Conservation (phyloP, 2,113 vertebrate genomes). For the Microtus ochrogaster region DNA sequence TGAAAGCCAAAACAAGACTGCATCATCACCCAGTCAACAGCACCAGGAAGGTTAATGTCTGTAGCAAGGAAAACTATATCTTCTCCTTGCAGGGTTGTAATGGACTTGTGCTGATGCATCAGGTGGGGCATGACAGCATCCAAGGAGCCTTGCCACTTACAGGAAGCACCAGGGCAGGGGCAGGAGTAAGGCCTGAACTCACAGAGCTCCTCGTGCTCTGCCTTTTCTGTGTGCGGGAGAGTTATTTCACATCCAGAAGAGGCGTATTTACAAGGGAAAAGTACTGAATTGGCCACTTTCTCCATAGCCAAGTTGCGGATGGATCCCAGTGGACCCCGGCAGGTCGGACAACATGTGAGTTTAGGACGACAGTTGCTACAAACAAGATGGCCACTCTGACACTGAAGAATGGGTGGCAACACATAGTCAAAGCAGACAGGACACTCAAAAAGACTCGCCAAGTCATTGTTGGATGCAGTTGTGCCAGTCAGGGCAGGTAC, state of each 20-base stretch:
- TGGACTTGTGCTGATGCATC: slow-evolving; percentile 99
- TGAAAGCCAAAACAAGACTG: slow-evolving; percentile 99
- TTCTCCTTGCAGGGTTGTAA: slow-evolving; percentile 99
- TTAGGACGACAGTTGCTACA: slow-evolving; percentile 99
- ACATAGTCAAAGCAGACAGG: slow-evolving; percentile 99
- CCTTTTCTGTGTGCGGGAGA: slow-evolving; percentile 98
- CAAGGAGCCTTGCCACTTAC: slow-evolving; percentile 99
- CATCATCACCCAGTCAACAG: slow-evolving; percentile 99
- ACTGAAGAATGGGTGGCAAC: slow-evolving; percentile 98
- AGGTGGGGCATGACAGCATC: slow-evolving; percentile 99
- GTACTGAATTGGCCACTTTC: slow-evolving; percentile 99
- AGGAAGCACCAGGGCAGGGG: slow-evolving; percentile 97
- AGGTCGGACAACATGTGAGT: slow-evolving; percentile 98
- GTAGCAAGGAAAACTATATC: slow-evolving; percentile 99
- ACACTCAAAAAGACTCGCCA: slow-evolving; percentile 99
- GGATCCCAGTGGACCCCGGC: slow-evolving; percentile 97
- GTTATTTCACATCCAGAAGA: slow-evolving; percentile 99
- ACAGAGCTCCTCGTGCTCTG: slow-evolving; percentile 99
- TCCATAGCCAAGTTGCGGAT: slow-evolving; percentile 99
- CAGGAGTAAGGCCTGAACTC: slow-evolving; percentile 99
- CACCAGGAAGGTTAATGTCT: slow-evolving; percentile 99
- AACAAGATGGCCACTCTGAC: slow-evolving; percentile 98
- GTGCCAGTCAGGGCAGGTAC: slow-evolving; percentile 98
- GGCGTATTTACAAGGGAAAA: slow-evolving; percentile 99
- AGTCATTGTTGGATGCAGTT: slow-evolving; percentile 99